phyloP scores from a whole-genome alignment of 2,797 vertebrate species.

The Schizopygopsis malacanthus region DNA sequence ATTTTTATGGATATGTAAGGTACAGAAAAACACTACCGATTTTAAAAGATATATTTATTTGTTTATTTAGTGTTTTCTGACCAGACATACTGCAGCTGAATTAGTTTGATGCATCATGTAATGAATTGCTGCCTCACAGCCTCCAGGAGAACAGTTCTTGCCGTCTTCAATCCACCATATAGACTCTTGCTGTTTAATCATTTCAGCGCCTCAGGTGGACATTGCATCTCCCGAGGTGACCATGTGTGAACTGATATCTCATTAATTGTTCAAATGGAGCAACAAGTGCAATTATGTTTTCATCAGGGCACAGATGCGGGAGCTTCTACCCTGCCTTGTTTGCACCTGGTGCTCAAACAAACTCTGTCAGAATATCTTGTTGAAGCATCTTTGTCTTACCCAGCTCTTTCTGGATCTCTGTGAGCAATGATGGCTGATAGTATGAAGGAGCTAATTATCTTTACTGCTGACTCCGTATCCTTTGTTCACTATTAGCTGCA shows the following conservation, averaged over 20 bases:
- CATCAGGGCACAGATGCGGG: neutral
- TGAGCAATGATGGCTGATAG: constrained; percentile 1
- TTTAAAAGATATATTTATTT: neutral
- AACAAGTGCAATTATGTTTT: constrained; percentile 9
- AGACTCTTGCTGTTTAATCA: neutral
- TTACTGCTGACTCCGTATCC: neutral
- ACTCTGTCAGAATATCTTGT: neutral
- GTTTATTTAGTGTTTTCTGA: neutral
- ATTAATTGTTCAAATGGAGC: neutral
- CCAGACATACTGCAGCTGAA: neutral
- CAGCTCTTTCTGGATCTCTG: neutral
- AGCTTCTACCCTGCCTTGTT: neutral
- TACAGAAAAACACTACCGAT: neutral
- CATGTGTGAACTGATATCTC: neutral
- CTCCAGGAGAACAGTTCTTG: neutral
- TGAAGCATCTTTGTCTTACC: neutral
- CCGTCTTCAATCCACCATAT: neutral
- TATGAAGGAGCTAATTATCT: neutral
- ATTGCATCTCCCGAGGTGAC: neutral
- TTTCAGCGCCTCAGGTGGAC: constrained; percentile 5
- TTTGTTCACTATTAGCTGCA: constrained; percentile 22
- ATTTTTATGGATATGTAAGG: neutral
- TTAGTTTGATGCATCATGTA: neutral
- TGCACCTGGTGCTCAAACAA: constrained; percentile 2
- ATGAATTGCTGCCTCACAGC: neutral